Base-by-base conservation (phyloP, 2,888 invertebrate species). In the Scaptomyza polygonia region DNA sequence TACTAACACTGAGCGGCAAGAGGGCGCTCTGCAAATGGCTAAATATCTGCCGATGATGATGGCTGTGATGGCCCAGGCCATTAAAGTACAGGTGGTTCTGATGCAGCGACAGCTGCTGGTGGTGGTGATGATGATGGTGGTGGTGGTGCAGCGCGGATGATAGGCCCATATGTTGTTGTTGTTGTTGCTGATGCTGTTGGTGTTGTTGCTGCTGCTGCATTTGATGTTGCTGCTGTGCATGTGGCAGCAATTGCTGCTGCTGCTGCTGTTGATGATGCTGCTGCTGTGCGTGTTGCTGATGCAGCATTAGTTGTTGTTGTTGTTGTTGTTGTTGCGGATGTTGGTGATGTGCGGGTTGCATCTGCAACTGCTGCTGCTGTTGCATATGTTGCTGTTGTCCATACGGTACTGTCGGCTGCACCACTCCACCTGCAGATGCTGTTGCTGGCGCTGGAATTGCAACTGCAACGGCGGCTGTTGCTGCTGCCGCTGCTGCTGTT, bases 1-100 rank as follows among this genome's bases (percentile, higher is more conserved):
- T 92, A 92, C 92, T 92, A 75, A 92, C 90, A 86, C 91, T 91
- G 79, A 92, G 86, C 77, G 92, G 92, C 89, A 92, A 89, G 53
- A 92, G 87, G 45, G 89, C 90, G 72, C 89, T 90, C 77, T 91
- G 91, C 88, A 91, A 86, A 54, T 91, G 91, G 74, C 91, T 90
- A 85, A 91, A 91, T 78, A 91, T 88, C 87, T 91, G 91, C 45
- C 91, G 90, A 72, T 89, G 90, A 67, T 88, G 88, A 57, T 89
- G 89, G 56, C 34, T 49, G 34, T 88, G 89, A 32, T 78, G 88
- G 47, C 92, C 92, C 92, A 86, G 65, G 53, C 89, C 89, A 57
- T 89, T 89, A 63, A 90, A 90, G 72, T 89, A 90, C 62, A 90
- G 77, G 74, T 88, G 87, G 67, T 84, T 79, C 82, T 86, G 80